A percentile compares a stretch with the other conserved stretches of the same genome.
phyloP scores from a whole-genome alignment of 2,113 vertebrate genomes.

The Pyxicephalus adspersus region DNA sequence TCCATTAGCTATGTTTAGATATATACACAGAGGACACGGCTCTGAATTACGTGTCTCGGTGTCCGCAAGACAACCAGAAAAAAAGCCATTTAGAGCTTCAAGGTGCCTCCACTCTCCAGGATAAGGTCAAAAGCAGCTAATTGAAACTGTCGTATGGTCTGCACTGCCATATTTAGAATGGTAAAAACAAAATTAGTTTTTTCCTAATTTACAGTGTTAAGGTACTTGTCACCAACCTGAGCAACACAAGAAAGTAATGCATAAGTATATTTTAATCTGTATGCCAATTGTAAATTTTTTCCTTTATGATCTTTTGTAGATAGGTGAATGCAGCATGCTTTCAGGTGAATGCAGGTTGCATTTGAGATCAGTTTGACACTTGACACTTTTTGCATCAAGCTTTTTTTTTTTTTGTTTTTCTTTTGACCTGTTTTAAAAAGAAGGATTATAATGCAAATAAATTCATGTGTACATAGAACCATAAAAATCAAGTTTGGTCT shows the following conservation, averaged over 20 bases:
- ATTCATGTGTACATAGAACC: too few species aligned
- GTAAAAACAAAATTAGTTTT: background rate
- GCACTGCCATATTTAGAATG: background rate
- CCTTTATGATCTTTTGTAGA: too few species aligned
- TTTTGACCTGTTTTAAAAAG: background rate
- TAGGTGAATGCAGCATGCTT: too few species aligned
- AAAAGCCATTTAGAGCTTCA: slow-evolving; percentile 15
- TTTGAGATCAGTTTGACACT: too few species aligned
- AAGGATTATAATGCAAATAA: too few species aligned
- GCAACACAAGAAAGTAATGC: background rate
- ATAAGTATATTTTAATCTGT: too few species aligned
- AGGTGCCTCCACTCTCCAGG: background rate
- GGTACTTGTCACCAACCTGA: too few species aligned
- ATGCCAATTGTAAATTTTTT: too few species aligned
- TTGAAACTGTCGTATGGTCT: background rate
- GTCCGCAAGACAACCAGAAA: background rate
- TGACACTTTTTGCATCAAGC: background rate
- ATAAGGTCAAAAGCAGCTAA: slow-evolving; percentile 14
- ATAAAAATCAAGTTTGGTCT: too few species aligned
- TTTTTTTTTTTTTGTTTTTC: background rate
- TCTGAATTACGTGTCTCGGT: slow-evolving; percentile 32
- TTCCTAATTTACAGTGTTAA: background rate
- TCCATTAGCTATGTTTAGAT: slow-evolving; percentile 41
- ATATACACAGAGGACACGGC: slow-evolving; percentile 18
- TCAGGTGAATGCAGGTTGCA: too few species aligned